A percentile compares a stretch with the other conserved stretches of the same genome.
phyloP scores from a whole-genome alignment of 2,888 invertebrate genomes.

The Carpatolechia fugitivella region DNA sequence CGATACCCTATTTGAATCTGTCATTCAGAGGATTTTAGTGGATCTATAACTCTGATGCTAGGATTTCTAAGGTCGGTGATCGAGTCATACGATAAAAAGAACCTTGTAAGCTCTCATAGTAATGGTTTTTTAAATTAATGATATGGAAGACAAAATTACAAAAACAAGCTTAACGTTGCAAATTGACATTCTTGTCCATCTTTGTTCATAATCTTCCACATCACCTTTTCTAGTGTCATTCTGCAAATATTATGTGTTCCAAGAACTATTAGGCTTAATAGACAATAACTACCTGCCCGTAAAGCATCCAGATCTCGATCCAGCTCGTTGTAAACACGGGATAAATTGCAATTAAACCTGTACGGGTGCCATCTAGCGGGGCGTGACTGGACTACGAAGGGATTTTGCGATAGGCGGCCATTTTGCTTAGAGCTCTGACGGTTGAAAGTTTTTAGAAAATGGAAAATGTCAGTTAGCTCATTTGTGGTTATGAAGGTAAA shows the following conservation, averaged over 20 bases:
- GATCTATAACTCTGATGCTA: too few species aligned
- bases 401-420: background rate
- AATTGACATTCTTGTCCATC: too few species aligned
- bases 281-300: conserved; percentile 11
- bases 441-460: background rate
- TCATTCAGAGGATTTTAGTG: too few species aligned
- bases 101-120: too few species aligned
- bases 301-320: background rate
- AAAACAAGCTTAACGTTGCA: too few species aligned
- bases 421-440: conserved; percentile 1
- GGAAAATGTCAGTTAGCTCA: background rate
- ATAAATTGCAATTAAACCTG: conserved; percentile 14
- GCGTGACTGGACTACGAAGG: conserved; percentile 18
- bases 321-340: background rate
- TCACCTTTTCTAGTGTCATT: background rate
- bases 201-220: background rate
- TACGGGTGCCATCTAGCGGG: conserved; percentile 17
- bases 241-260: background rate
- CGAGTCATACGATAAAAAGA: too few species aligned
- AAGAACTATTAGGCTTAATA: conserved; percentile 10
- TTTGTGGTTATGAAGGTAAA: too few species aligned
- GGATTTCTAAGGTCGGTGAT: too few species aligned
- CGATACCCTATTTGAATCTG: too few species aligned
- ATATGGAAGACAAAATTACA: too few species aligned
- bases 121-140: too few species aligned